Base-by-base conservation (phyloP, 2,113 vertebrate species). In the Pica pica region DNA sequence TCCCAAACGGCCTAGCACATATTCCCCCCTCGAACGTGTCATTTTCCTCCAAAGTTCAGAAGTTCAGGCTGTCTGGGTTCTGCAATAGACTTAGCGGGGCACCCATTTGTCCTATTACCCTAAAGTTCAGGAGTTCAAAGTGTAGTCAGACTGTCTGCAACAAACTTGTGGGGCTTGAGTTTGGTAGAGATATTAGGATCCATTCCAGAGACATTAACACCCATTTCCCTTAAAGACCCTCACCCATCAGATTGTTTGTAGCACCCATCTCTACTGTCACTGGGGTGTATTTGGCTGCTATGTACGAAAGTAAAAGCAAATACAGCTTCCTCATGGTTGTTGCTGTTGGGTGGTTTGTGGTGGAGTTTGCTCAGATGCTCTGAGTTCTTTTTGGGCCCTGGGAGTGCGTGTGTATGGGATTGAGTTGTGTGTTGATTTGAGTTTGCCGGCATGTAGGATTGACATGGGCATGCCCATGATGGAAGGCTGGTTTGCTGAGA, bases 401-500 rank as follows among this genome's bases (percentile, higher is more conserved):
- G 20, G 13, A 52, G 15, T 12, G 7, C 0, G 0, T 42, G 37
- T 35, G 20, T 16, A 21, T 37, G 63, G 31, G 20, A 19, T 10
- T 3, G 56, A 44, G 39, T 3, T 61, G 33, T 61, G 39, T 16
- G 56, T 44, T 31, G 27, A 31, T 83, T 44, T 44, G 47, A n/a
- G 56, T 53, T 52, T 52, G 31, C 56, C 1, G 1, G 55, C 46
- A 24, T 0, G 0, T 26, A 21, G 67, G 14, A 53, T 6, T 31
- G 39, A 21, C 16, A 4, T 7, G 0, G 2, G 67, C 6, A 52
- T 1, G 0, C 6, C 8, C 0, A 0, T 13, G 21, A 31, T 16
- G 16, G 9, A 15, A 23, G 15, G 15, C 3, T 71, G 4, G 1
- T 70, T 70, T 42, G 10, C 16, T 61, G 61, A 30, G 39, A 41